Base-by-base conservation (phyloP, 2,113 vertebrate species). In the Xerus inauris region DNA sequence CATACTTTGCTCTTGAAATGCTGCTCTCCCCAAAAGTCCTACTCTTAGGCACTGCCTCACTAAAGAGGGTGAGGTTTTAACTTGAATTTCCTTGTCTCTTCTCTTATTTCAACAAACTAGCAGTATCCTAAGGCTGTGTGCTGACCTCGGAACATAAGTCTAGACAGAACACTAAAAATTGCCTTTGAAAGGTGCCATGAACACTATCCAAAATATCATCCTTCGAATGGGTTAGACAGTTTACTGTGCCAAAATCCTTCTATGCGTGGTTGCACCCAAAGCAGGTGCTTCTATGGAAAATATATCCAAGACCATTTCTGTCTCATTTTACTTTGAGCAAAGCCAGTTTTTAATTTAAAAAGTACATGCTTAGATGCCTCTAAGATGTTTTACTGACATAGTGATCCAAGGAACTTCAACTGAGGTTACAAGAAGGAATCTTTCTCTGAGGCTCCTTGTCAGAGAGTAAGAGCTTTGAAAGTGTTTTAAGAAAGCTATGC, bases 261-360 rank as follows among this genome's bases (percentile, higher is more conserved):
- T 72, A 54, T 62, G 87, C 72, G 89, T 86, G n/a, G 62, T 42
- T 95, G 77, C 51, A 93, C 97, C 89, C 94, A 94, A 79, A 94
- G 96, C 97, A 98, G 97, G 97, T 97, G 97, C 87, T 93, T 95
- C 89, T 81, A 64, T 94, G 96, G 95, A 97, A 97, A 97, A 97
- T 97, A 88, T 72, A 96, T 95, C 92, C 87, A 95, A 94, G 75
- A 77, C 54, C 32, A 75, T 89, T 92, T 96, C 69, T 95, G 87
- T 95, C 79, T 95, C 87, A 77, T 67, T 97, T 95, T 83, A 76
- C 71, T 96, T 91, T 87, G 32, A 96, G 76, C 38, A 95, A 94
- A 96, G 84, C 91, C 89, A 97, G 73, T 35, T 96, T 93, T 94
- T 96, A 97, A 95, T 95, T 94, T 97, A 73, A 93, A 96, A 97